These are phyloP conservation scores for Antedon mediterranea DNA, from an alignment of 53 echinoderm and acorn worm genomes.

Conservation along the genomic window DNA sequence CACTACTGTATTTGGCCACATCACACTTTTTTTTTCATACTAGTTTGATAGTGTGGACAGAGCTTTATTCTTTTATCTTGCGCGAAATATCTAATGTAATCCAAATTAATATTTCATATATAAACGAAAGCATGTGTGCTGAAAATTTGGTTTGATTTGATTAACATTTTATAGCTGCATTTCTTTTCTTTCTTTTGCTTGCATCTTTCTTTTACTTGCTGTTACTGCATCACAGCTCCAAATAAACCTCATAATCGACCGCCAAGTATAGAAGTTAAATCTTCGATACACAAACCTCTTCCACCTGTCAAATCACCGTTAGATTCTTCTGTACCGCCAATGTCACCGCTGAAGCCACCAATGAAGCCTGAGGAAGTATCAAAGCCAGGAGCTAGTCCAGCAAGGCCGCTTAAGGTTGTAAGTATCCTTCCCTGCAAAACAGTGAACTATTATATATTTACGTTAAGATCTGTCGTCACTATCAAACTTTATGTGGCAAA, in stretches of 20 bases:
- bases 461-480: no score
- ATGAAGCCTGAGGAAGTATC: not conserved
- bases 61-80: no score
- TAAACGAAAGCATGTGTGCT: no score
- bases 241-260: not conserved
- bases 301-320: constrained; percentile 3
- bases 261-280: not conserved
- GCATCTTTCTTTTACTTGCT: not conserved
- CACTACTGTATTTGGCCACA: no score
- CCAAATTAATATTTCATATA: no score
- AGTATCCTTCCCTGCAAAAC: no score
- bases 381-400: not conserved
- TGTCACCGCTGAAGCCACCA: not conserved
- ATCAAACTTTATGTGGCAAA: no score
- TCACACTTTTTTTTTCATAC: no score
- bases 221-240: not conserved
- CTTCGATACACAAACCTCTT: not conserved
- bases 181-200: not conserved
- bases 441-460: no score
- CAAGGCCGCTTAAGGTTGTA: not conserved
- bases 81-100: no score
- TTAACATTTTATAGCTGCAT: not conserved
- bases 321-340: not conserved
- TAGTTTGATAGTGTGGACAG: no score
- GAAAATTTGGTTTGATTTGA: no score